A percentile compares a stretch with the other conserved stretches of the same genome.
Evolutionary conservation across 2,113 vertebrate species (phyloP).

Genomic region (Halichoeres trimaculatus): DNA sequence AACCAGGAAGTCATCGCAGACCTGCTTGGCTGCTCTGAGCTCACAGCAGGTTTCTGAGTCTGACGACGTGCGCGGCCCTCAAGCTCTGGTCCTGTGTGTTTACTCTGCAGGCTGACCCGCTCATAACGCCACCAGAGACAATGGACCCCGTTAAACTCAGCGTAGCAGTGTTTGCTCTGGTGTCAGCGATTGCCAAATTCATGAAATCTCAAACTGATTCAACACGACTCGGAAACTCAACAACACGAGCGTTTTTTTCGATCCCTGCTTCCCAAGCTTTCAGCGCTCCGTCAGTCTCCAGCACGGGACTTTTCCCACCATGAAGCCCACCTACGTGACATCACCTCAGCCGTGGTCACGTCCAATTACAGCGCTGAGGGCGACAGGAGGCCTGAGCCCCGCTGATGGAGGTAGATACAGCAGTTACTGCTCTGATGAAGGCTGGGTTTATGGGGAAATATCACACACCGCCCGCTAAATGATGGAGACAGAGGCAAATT

Average conservation of each 20-base stretch:
- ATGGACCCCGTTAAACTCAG: slow-evolving; percentile 43
- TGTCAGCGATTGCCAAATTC: slow-evolving; percentile 51
- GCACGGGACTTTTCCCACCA: slow-evolving; percentile 36
- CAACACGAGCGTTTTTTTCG: slow-evolving; percentile 36
- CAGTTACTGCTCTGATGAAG: slow-evolving; percentile 52
- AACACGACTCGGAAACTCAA: slow-evolving; percentile 54
- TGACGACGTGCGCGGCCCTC: slow-evolving; percentile 25
- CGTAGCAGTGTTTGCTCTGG: slow-evolving; percentile 49
- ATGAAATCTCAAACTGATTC: slow-evolving; percentile 66
- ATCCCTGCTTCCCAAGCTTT: slow-evolving; percentile 31
- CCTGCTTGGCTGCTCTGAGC: slow-evolving; percentile 65
- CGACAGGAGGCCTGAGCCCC: slow-evolving; percentile 54
- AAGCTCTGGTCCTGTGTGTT: slow-evolving; percentile 46
- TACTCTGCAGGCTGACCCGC: slow-evolving; percentile 43
- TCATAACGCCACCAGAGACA: slow-evolving; percentile 47
- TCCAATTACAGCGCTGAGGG: slow-evolving; percentile 60
- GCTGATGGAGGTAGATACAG: slow-evolving; percentile 66
- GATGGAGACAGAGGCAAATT: slow-evolving; percentile 70
- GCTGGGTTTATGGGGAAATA: slow-evolving; percentile 61
- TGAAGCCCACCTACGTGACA: slow-evolving; percentile 63
- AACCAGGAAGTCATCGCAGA: slow-evolving; percentile 57
- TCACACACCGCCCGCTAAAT: slow-evolving; percentile 54
- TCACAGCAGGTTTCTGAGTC: slow-evolving; percentile 47
- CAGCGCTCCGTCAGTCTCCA: slow-evolving; percentile 42
- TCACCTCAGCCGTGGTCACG: slow-evolving; percentile 60